phyloP scores from a whole-genome alignment of 2,113 vertebrate genomes.

The Triplophysa siluroides region DNA sequence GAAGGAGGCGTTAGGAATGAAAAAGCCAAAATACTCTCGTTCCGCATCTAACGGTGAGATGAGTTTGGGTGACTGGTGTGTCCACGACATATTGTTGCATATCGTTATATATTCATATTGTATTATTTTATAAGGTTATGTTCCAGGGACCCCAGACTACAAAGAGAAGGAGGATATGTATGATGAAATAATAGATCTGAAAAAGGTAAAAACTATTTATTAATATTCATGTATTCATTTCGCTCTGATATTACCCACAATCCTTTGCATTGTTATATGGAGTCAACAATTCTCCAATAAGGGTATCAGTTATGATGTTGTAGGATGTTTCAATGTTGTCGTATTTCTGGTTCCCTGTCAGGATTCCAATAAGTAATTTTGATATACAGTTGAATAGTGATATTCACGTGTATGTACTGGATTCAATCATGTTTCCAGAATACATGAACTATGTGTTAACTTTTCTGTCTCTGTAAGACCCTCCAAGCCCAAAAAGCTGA shows the following conservation, averaged over 20 bases:
- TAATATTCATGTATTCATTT: not conserved
- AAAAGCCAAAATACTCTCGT: constrained; percentile 74
- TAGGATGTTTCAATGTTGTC: not conserved
- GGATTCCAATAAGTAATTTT: not conserved
- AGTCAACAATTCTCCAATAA: not conserved
- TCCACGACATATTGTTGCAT: not conserved
- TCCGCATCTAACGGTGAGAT: constrained; percentile 75
- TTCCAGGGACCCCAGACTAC: constrained; percentile 77
- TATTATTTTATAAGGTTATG: constrained; percentile 38
- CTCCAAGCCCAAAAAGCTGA: constrained; percentile 85
- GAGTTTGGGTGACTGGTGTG: not conserved
- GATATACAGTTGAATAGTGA: not conserved
- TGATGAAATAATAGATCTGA: constrained; percentile 89
- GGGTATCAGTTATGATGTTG: too few relatives aligned
- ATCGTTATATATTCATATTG: not conserved
- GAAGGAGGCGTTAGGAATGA: constrained; percentile 79
- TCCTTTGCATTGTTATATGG: not conserved
- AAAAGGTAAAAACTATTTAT: constrained; percentile 81
- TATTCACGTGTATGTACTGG: too few relatives aligned
- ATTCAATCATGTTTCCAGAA: not conserved
- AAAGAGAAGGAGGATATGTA: constrained; percentile 95
- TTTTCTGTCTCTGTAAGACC: constrained; percentile 66
- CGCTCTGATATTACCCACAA: not conserved
- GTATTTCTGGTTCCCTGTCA: not conserved
- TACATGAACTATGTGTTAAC: not conserved